Base-by-base conservation (phyloP, 2,113 vertebrate species). In the Vombatus ursinus region DNA sequence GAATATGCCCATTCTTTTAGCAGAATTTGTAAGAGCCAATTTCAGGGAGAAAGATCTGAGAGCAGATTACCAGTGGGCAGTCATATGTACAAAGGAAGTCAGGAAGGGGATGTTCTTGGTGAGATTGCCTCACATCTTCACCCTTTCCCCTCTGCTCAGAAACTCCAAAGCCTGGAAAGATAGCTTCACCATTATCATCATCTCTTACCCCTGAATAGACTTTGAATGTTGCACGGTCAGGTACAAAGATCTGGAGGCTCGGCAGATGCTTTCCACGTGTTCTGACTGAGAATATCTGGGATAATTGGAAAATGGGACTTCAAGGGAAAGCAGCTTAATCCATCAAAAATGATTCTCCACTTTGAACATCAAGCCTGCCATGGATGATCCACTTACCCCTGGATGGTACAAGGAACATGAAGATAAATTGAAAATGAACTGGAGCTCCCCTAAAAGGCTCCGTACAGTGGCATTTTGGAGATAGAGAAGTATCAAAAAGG, bases 191-290 rank as follows among this genome's bases (percentile, higher is more conserved):
- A 14, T 77, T 96, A 48, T 54, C 90, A 51, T 90, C 47, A 19
- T 52, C 12, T 9, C 90, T 77, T 95, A 1, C 3, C 3, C 93
- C 16, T 94, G 47, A 95, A 89, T 89, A 26, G 23, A 89, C 23
- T 91, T 84, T 89, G 3, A 91, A 91, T 95, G 61, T 52, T 48
- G 96, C 77, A 90, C 22, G 52, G 14, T 26, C 22, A 91, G 24
- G 26, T 53, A 47, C 7, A 61, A 22, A 84, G 37, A 89, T 11
- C 47, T 19, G 28, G 47, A 1, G 53, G 7, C 31, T 19, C 26
- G n/a, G 37, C 68, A 90, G 3, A 3, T 50, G 9, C 44, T 95
- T 92, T 89, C 49, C 49, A 94, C 95, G 95, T 49, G 52, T 94
- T 91, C 25, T 92, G 23, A 77, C 51, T 54, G 23, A 92, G 91